Evolutionary conservation across 2,113 vertebrate species (phyloP).

Genomic region (Furnarius figulus): DNA sequence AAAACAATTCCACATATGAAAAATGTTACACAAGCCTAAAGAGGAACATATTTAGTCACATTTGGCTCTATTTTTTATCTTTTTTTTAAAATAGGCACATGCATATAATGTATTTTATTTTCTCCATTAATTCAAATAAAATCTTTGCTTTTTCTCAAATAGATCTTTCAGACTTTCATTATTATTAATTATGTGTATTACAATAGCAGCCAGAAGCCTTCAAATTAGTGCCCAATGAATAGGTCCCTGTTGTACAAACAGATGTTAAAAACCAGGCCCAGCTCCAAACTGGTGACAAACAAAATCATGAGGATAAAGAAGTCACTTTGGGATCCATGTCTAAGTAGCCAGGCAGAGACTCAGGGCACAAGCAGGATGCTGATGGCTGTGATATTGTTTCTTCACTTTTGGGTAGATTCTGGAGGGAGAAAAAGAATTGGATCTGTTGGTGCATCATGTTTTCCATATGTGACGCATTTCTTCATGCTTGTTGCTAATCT

Average conservation of each 20-base stretch:
- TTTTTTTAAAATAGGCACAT: background rate
- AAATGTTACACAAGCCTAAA: background rate
- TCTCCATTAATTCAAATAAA: background rate
- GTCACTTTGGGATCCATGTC: background rate
- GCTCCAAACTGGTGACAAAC: background rate
- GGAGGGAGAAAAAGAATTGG: background rate
- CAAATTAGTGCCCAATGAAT: background rate
- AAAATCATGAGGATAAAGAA: background rate
- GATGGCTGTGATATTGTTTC: background rate
- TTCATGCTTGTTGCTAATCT: background rate
- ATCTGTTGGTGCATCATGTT: background rate
- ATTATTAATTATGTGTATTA: conserved; percentile 3
- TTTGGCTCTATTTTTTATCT: background rate
- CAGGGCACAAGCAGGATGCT: background rate
- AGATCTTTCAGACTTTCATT: conserved; percentile 29
- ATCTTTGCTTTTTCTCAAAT: background rate
- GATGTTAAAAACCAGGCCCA: background rate
- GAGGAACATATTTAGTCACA: background rate
- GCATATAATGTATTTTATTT: background rate
- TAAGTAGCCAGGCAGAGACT: background rate
- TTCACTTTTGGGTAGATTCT: background rate
- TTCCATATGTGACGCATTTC: background rate
- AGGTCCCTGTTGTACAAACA: background rate
- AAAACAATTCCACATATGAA: background rate
- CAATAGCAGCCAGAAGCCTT: conserved; percentile 39